Evolutionary conservation across 2,888 invertebrate genomes (phyloP).

Genomic region (Azorinus chamasolen): DNA sequence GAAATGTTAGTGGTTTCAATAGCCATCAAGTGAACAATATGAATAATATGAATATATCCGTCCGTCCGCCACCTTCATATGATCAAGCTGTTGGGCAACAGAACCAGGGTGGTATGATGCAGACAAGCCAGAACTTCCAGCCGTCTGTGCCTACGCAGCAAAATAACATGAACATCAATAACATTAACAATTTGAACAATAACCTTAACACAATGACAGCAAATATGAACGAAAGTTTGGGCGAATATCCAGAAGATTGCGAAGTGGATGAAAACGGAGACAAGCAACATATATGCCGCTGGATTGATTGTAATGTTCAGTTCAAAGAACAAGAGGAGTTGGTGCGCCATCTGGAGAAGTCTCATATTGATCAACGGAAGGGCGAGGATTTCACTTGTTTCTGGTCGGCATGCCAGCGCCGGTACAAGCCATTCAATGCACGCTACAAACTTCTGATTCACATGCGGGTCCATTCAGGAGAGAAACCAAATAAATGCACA

Average conservation of each 20-base stretch:
- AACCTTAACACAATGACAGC: constrained; percentile 64
- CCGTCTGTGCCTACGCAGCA: constrained; percentile 65
- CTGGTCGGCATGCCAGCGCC: constrained; percentile 85
- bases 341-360: constrained; percentile 85
- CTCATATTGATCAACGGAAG: constrained; percentile 86
- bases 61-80: constrained; percentile 82
- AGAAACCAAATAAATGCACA: constrained; percentile 86
- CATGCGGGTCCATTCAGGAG: constrained; percentile 86
- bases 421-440: constrained; percentile 86
- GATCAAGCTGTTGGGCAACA: constrained; percentile 73
- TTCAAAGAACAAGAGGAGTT: constrained; percentile 84
- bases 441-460: constrained; percentile 86
- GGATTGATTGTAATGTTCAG: constrained; percentile 85
- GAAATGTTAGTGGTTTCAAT: constrained; percentile 53
- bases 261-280: constrained; percentile 79
- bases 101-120: constrained; percentile 36
- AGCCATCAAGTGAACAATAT: constrained; percentile 47
- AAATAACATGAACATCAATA: constrained; percentile 65
- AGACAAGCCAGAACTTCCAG: constrained; percentile 60
- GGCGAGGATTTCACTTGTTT: constrained; percentile 86
- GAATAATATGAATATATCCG: constrained; percentile 47
- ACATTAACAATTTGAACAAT: constrained; percentile 68
- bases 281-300: constrained; percentile 81
- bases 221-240: constrained; percentile 54
- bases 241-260: constrained; percentile 57